Conservation (phyloP, 2,113 vertebrate species). For the Panthera uncia region DNA sequence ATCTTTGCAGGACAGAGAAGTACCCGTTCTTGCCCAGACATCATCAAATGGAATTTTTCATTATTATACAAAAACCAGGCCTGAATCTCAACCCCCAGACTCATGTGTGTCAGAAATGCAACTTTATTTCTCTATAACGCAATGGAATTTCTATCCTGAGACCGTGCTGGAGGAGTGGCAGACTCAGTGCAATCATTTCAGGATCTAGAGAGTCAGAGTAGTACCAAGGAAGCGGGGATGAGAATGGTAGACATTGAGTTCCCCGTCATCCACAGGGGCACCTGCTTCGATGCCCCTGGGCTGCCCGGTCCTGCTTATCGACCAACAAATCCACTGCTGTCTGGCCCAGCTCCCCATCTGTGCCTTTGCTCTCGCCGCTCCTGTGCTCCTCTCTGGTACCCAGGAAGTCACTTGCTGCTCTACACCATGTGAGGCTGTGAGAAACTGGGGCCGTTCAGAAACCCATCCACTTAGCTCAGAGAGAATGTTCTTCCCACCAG, state of each 20-base stretch:
- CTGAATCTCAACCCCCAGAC: background rate
- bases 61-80: background rate
- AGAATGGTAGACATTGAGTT: background rate
- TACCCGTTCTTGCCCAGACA: background rate
- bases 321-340: background rate
- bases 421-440: background rate
- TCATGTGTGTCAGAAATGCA: background rate
- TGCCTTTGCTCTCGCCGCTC: background rate
- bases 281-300: background rate
- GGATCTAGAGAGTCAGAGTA: background rate
- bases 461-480: background rate
- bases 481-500: background rate
- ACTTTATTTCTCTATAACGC: background rate
- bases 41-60: background rate
- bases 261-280: background rate
- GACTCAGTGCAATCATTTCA: background rate
- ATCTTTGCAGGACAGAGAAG: slow-evolving; percentile 4
- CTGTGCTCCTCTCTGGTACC: background rate
- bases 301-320: background rate
- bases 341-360: background rate
- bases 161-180: background rate
- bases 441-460: background rate
- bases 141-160: slow-evolving; percentile 3
- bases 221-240: background rate
- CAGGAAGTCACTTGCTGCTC: background rate